Conservation (phyloP, 2,888 invertebrate genomes). For the Beris chalybata region DNA sequence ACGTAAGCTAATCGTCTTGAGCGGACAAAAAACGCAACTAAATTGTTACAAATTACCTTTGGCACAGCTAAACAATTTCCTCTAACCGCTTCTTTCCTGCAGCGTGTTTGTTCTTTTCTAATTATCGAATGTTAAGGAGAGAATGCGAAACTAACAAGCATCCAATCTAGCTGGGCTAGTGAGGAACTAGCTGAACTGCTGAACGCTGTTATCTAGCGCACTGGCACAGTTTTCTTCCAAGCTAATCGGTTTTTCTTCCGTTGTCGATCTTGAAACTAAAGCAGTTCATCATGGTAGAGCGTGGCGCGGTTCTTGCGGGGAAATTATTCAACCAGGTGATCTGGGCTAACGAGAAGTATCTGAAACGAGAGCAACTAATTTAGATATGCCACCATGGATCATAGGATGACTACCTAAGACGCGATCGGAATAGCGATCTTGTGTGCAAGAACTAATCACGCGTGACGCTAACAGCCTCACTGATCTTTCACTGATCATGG, state of each 20-base stretch:
- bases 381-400: conserved; percentile 8
- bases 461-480: too few relatives aligned
- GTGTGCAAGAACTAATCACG: conserved; percentile 3
- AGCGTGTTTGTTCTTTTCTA: conserved; percentile 10
- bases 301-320: not conserved
- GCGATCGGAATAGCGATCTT: conserved; percentile 2
- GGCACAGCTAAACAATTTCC: not conserved
- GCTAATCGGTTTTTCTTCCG: conserved; percentile 17
- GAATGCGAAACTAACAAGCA: conserved; percentile 7
- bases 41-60: conserved; percentile 18
- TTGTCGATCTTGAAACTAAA: not conserved
- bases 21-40: not conserved
- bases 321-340: conserved; percentile 6
- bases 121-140: conserved; percentile 14
- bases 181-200: too few relatives aligned
- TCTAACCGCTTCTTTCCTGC: not conserved
- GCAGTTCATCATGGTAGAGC: conserved; percentile 5
- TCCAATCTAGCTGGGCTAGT: not conserved
- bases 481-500: too few relatives aligned
- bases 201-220: conserved; percentile 7
- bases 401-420: not conserved
- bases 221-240: conserved; percentile 13
- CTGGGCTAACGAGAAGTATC: conserved; percentile 13
- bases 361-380: conserved; percentile 18
- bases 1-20: not conserved